A percentile compares a stretch with the other conserved stretches of the same genome.
Conservation (phyloP, 2,888 invertebrate species). For the Abrostola triplasia region DNA sequence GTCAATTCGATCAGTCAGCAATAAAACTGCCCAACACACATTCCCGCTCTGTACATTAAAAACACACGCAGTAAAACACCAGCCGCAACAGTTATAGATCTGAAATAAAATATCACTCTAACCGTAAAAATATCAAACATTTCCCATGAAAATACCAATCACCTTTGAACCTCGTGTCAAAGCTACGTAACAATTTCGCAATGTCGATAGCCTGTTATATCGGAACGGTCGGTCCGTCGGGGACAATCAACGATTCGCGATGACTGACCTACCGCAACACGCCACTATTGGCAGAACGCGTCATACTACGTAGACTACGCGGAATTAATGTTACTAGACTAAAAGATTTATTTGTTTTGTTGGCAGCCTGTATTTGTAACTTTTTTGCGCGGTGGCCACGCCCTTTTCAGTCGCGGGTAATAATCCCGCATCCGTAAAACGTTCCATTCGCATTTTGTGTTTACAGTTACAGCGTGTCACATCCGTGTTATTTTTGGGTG, state of each 20-base stretch:
- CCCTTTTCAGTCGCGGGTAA: slow-evolving; percentile 29
- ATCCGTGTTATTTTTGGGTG: slow-evolving; percentile 35
- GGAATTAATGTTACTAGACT: slow-evolving; percentile 50
- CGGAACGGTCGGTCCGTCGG: slow-evolving; percentile 35
- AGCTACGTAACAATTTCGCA: slow-evolving; percentile 42
- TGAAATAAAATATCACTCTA: slow-evolving; percentile 25
- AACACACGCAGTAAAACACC: slow-evolving; percentile 28
- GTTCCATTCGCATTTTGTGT: slow-evolving; percentile 25
- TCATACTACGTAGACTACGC: slow-evolving; percentile 65
- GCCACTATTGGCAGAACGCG: slow-evolving; percentile 72
- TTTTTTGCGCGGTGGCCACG: slow-evolving; percentile 7
- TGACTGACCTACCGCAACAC: slow-evolving; percentile 83
- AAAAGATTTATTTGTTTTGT: slow-evolving; percentile 42
- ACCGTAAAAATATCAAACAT: slow-evolving; percentile 13
- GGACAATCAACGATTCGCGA: slow-evolving; percentile 73
- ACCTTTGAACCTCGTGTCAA: slow-evolving; percentile 49
- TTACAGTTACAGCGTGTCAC: slow-evolving; percentile 25
- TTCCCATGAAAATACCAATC: slow-evolving; percentile 37
- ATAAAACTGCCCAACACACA: slow-evolving; percentile 14
- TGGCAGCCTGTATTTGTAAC: background rate
- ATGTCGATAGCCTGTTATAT: slow-evolving; percentile 35
- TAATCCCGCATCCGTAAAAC: slow-evolving; percentile 44
- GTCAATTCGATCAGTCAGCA: background rate
- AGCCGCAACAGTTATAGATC: slow-evolving; percentile 8
- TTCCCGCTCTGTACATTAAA: slow-evolving; percentile 2